Evolutionary conservation across 2,888 invertebrate genomes (phyloP).

Genomic region (Pantelozetes paolii): DNA sequence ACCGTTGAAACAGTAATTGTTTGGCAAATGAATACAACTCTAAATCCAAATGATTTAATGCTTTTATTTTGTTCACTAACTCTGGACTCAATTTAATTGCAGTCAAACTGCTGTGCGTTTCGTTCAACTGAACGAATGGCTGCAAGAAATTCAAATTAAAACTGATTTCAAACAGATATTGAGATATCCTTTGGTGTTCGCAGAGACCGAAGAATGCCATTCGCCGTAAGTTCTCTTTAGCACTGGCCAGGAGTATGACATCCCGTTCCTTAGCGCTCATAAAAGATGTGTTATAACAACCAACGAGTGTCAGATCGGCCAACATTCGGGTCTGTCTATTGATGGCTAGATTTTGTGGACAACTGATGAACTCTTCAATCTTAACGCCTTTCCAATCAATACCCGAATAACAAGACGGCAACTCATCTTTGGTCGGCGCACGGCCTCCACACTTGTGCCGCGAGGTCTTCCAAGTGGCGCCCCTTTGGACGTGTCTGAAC

Average conservation of each 20-base stretch:
- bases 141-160: conserved; percentile 79
- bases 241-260: conserved; percentile 83
- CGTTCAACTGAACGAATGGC: conserved; percentile 86
- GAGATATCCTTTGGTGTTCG: conserved; percentile 69
- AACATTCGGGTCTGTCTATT: conserved; percentile 97
- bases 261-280: conserved; percentile 68
- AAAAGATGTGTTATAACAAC: conserved; percentile 73
- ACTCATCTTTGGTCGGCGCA: conserved; percentile 70
- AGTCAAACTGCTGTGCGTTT: conserved; percentile 64
- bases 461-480: conserved; percentile 88
- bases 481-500: conserved; percentile 91
- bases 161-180: conserved; percentile 89
- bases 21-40: conserved; percentile 91
- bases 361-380: conserved; percentile 82
- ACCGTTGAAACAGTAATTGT: conserved; percentile 70
- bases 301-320: conserved; percentile 86
- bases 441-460: conserved; percentile 63
- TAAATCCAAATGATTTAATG: conserved; percentile 80
- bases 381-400: conserved; percentile 83
- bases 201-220: conserved; percentile 98
- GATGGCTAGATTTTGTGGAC: conserved; percentile 87
- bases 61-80: conserved; percentile 69
- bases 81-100: conserved; percentile 69
- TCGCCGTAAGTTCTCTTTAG: conserved; percentile 85
- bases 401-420: conserved; percentile 63